Evolutionary conservation across 2,113 vertebrate genomes (phyloP).

Genomic region (Kryptolebias marmoratus): DNA sequence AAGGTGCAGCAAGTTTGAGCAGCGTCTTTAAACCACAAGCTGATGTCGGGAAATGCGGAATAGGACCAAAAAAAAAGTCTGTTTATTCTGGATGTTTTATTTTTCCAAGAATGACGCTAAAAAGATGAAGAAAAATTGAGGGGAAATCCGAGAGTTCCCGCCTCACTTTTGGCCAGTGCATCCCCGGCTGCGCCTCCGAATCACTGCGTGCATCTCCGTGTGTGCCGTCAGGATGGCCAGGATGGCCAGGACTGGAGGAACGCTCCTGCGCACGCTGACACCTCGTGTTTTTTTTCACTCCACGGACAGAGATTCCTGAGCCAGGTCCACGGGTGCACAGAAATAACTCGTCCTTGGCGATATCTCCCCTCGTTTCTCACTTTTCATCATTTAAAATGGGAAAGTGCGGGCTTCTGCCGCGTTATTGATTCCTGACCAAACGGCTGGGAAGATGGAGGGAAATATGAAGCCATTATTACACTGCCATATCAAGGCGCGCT

Average conservation of each 20-base stretch:
- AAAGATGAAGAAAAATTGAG: background rate
- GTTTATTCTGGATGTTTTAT: background rate
- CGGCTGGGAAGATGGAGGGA: constrained; percentile 48
- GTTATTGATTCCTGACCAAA: constrained; percentile 53
- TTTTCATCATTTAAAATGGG: constrained; percentile 18
- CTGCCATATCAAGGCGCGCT: constrained; percentile 39
- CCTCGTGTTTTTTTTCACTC: constrained; percentile 21
- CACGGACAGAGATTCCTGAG: constrained; percentile 15
- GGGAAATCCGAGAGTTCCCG: constrained; percentile 43
- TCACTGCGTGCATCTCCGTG: constrained; percentile 41
- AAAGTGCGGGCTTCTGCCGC: constrained; percentile 22
- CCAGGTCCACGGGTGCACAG: constrained; percentile 14
- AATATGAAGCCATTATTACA: constrained; percentile 62
- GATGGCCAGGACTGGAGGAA: constrained; percentile 30
- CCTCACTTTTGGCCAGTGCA: constrained; percentile 47
- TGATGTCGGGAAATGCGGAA: background rate
- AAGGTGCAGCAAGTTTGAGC: constrained; percentile 37
- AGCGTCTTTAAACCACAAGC: background rate
- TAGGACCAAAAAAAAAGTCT: background rate
- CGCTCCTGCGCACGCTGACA: constrained; percentile 49
- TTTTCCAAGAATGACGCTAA: constrained; percentile 17
- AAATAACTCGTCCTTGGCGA: constrained; percentile 34
- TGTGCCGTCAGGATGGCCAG: constrained; percentile 24
- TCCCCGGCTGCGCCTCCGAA: constrained; percentile 46
- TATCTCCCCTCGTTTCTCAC: constrained; percentile 22